A percentile compares a stretch with the other conserved stretches of the same genome.
These are phyloP conservation scores for Porites divaricata DNA, from an alignment of 92 coral and sea anemone species.

Conservation along the genomic window DNA sequence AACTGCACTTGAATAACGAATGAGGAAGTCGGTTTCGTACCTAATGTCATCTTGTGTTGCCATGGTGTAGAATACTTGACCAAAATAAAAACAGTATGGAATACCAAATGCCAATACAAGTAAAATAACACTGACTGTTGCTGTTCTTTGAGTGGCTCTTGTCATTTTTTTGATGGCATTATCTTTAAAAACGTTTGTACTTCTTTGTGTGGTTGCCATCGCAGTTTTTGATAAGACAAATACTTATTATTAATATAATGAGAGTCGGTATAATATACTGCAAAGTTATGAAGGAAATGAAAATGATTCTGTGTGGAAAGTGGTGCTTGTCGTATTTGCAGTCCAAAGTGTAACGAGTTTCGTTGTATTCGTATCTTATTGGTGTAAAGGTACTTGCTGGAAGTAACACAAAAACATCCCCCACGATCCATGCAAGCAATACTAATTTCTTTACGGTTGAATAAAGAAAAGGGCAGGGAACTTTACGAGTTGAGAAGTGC, in stretches of 20 bases:
- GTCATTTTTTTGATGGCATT: neutral
- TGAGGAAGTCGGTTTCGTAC: neutral
- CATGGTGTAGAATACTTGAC: neutral
- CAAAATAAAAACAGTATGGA: neutral
- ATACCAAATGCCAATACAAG: neutral
- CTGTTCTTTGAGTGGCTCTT: neutral
- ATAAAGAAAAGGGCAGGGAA: neutral
- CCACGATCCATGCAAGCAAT: neutral
- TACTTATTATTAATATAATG: neutral
- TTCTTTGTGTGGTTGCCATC: neutral
- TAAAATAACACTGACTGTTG: neutral
- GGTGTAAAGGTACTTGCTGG: neutral
- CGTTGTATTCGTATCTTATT: neutral
- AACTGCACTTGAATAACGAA: neutral
- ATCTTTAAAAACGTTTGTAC: neutral
- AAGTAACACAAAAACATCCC: neutral
- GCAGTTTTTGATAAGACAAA: neutral
- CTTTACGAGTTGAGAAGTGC: neutral
- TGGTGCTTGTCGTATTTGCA: neutral
- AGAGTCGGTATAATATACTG: neutral
- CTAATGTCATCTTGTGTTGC: neutral
- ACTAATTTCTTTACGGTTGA: neutral
- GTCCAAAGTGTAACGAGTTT: neutral
- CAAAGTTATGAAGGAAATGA: neutral
- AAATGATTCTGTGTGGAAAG: neutral